Conservation (phyloP, 2,888 invertebrate species). For the Scaptomyza cyrtandrae region DNA sequence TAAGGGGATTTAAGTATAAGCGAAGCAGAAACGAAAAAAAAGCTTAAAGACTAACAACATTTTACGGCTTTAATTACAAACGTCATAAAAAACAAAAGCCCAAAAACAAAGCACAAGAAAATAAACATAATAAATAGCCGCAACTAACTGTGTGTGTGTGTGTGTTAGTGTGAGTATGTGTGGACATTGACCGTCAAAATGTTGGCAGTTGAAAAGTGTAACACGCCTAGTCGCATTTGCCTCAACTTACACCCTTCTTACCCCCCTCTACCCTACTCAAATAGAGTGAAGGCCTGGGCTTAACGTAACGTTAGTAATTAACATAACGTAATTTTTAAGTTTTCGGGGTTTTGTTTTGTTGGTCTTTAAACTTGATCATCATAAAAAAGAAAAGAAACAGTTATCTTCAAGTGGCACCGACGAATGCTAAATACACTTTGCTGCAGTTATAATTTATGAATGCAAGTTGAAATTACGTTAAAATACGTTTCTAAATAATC, state of each 20-base stretch:
- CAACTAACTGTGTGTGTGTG: conserved; percentile 22
- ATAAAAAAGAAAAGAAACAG: background rate
- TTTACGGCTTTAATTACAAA: conserved; percentile 68
- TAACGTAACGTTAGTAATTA: conserved; percentile 35
- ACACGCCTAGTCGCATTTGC: conserved; percentile 45
- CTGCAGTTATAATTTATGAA: background rate
- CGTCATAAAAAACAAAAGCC: conserved; percentile 37
- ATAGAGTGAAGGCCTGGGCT: background rate
- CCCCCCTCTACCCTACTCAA: background rate
- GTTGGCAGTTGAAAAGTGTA: conserved; percentile 54
- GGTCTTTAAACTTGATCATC: conserved; percentile 12
- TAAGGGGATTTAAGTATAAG: conserved; percentile 52
- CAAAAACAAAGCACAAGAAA: conserved; percentile 25
- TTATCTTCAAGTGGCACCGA: background rate
- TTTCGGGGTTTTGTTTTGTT: conserved; percentile 13
- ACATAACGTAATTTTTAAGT: conserved; percentile 31
- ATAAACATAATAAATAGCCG: conserved; percentile 35
- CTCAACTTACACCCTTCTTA: no score
- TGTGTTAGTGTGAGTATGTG: conserved; percentile 14
- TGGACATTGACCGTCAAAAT: conserved; percentile 56
- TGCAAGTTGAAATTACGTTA: background rate
- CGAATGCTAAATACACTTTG: background rate
- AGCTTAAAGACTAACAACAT: conserved; percentile 54
- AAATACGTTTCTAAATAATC: background rate
- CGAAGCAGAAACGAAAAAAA: conserved; percentile 9